These are phyloP conservation scores for Pangasius djambal DNA, from an alignment of 2,797 vertebrate genomes.

Conservation along the genomic window DNA sequence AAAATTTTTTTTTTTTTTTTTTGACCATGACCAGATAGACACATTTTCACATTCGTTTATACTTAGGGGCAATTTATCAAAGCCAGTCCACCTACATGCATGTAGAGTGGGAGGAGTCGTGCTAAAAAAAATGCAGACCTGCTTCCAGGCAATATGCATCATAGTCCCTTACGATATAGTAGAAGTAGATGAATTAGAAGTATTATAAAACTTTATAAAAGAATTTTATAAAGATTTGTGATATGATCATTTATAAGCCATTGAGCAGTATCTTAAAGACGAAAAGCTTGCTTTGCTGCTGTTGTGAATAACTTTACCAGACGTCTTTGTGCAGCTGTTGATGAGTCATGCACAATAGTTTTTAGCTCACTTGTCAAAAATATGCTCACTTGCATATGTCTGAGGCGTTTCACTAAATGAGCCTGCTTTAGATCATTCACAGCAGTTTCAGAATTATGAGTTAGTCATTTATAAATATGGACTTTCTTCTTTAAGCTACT, in stretches of 20 bases:
- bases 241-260: not conserved
- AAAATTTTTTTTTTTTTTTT: not conserved
- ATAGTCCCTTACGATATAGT: not conserved
- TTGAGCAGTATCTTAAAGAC: not conserved
- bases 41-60: no score
- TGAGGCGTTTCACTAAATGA: not conserved
- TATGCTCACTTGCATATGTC: not conserved
- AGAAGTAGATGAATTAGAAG: not conserved
- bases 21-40: not conserved
- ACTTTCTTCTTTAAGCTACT: not conserved
- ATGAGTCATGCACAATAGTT: slow-evolving; percentile 5
- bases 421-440: not conserved
- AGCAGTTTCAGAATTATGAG: not conserved
- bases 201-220: not conserved
- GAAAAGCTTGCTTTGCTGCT: not conserved
- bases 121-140: not conserved
- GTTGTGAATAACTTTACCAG: not conserved
- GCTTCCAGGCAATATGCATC: not conserved
- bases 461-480: not conserved
- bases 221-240: not conserved
- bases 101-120: not conserved
- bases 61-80: not conserved
- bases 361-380: not conserved
- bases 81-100: not conserved
- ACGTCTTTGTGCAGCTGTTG: not conserved